Evolutionary conservation across 2,888 invertebrate species (phyloP).

Genomic region (Latheticus oryzae): DNA sequence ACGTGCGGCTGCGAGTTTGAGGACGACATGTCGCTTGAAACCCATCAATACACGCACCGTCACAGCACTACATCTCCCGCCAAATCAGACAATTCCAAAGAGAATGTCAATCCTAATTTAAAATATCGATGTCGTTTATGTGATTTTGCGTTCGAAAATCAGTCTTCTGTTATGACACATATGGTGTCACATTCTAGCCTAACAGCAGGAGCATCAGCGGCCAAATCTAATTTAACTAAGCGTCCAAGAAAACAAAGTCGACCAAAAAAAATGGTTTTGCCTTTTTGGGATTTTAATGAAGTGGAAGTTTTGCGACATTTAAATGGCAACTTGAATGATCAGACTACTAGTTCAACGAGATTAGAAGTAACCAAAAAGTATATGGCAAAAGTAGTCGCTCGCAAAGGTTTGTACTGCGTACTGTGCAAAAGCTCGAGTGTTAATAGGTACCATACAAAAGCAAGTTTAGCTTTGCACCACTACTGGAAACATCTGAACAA

Average conservation of each 20-base stretch:
- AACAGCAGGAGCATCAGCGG: conserved; percentile 52
- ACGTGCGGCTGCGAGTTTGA: conserved; percentile 70
- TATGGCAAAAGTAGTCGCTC: conserved; percentile 61
- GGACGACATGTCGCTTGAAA: conserved; percentile 67
- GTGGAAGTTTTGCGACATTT: conserved; percentile 57
- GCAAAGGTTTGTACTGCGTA: conserved; percentile 60
- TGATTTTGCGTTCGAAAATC: conserved; percentile 64
- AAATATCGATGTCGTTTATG: conserved; percentile 67
- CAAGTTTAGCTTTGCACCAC: conserved; percentile 66
- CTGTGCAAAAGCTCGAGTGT: conserved; percentile 61
- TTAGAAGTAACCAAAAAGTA: conserved; percentile 54
- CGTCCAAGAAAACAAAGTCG: conserved; percentile 67
- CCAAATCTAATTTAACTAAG: conserved; percentile 50
- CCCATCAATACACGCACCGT: conserved; percentile 66
- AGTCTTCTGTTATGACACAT: conserved; percentile 66
- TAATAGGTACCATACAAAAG: conserved; percentile 65
- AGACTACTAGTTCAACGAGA: conserved; percentile 49
- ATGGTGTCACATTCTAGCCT: conserved; percentile 66
- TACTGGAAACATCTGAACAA: conserved; percentile 67
- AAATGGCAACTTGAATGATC: conserved; percentile 54
- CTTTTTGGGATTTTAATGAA: conserved; percentile 61
- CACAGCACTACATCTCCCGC: conserved; percentile 67
- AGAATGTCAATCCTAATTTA: conserved; percentile 62
- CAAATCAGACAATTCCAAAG: conserved; percentile 63
- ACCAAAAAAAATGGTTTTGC: conserved; percentile 66